Percentiles rank a stretch among this genome's conserved stretches.
These are phyloP conservation scores for Sebastes aleutianus DNA, from an alignment of 2,797 vertebrate genomes.

Conservation along the genomic window DNA sequence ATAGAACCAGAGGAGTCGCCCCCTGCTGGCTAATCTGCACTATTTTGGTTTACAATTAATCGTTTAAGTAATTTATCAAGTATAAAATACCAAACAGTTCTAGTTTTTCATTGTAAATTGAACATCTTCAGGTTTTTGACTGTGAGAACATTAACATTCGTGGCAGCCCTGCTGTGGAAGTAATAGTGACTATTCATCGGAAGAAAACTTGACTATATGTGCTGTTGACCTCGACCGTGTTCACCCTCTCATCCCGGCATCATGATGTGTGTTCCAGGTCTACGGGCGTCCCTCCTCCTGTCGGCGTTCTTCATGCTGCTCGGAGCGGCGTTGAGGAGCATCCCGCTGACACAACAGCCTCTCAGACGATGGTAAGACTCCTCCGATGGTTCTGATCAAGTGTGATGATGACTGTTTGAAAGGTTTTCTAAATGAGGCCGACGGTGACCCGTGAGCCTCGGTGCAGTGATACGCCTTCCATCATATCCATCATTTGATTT, in stretches of 20 bases:
- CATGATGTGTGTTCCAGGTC: slow-evolving; percentile 78
- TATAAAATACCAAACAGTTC: too few species aligned
- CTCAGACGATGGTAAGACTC: slow-evolving; percentile 90
- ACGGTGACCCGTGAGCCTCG: not conserved
- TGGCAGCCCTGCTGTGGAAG: too few species aligned
- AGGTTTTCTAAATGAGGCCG: not conserved
- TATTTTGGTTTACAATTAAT: too few species aligned
- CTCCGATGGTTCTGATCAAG: not conserved
- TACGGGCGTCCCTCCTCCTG: slow-evolving; percentile 91
- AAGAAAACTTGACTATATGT: too few species aligned
- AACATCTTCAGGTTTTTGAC: too few species aligned
- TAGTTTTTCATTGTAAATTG: too few species aligned
- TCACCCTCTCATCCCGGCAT: not conserved
- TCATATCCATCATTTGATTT: slow-evolving; percentile 14
- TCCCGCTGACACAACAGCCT: slow-evolving; percentile 85
- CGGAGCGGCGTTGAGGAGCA: slow-evolving; percentile 87
- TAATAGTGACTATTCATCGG: too few species aligned
- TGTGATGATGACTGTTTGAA: not conserved
- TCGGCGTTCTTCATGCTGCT: slow-evolving; percentile 91
- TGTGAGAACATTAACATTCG: too few species aligned
- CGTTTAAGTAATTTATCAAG: too few species aligned
- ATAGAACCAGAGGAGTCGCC: too few species aligned
- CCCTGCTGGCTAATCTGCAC: too few species aligned
- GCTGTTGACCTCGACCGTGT: too few species aligned
- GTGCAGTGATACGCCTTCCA: not conserved